Conservation (phyloP, 2,797 vertebrate genomes). For the Ataeniobius toweri region DNA sequence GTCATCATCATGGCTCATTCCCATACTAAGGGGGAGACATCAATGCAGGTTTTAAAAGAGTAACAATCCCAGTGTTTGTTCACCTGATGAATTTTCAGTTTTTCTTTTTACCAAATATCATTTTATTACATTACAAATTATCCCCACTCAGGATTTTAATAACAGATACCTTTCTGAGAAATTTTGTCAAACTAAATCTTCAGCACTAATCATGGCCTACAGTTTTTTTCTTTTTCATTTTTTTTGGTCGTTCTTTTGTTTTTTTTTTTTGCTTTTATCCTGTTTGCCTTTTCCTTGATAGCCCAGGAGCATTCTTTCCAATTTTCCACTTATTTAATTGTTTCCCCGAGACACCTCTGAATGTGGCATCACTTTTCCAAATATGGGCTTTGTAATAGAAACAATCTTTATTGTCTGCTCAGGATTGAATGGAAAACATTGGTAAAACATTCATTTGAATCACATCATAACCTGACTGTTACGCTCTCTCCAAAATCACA, state of each 20-base stretch:
- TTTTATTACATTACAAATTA: too few species aligned
- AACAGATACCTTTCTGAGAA: neutral
- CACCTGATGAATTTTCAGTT: too few species aligned
- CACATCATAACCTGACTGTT: neutral
- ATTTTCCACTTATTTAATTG: neutral
- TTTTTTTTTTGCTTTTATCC: neutral
- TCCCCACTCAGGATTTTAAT: too few species aligned
- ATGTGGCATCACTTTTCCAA: neutral
- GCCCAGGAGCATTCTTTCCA: neutral
- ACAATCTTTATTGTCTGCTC: neutral
- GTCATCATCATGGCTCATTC: slow-evolving; percentile 96
- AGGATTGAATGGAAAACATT: neutral
- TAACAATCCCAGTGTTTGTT: neutral
- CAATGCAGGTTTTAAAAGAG: neutral
- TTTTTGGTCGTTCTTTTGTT: neutral
- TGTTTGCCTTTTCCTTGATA: neutral
- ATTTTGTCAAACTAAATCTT: neutral
- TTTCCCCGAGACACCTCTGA: neutral
- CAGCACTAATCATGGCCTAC: neutral
- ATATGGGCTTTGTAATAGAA: neutral
- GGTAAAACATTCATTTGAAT: neutral
- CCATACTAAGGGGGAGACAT: slow-evolving; percentile 82
- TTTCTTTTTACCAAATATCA: too few species aligned
- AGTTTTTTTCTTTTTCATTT: neutral
- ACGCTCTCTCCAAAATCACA: neutral